These are phyloP conservation scores for Meleagris gallopavo DNA, from an alignment of 2,113 vertebrate genomes.

Conservation along the genomic window DNA sequence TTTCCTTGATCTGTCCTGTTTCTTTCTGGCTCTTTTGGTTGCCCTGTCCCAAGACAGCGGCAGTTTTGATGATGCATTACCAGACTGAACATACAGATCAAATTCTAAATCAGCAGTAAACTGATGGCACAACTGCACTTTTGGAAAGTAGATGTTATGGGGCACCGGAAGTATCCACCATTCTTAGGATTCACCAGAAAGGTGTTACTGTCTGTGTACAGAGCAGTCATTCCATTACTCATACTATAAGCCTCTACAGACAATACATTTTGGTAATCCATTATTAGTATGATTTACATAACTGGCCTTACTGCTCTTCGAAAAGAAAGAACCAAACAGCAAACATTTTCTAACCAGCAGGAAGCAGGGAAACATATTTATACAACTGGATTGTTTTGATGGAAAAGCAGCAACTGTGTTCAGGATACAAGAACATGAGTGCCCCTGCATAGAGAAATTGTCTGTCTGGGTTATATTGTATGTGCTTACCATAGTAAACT, in stretches of 20 bases:
- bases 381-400: neutral
- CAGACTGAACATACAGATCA: fast-evolving
- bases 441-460: neutral
- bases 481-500: neutral
- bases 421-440: neutral
- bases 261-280: neutral
- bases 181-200: neutral
- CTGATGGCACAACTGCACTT: neutral
- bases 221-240: neutral
- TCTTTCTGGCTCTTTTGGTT: neutral
- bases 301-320: neutral
- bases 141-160: neutral
- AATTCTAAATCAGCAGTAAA: neutral
- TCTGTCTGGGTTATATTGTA: neutral
- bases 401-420: neutral
- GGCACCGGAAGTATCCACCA: neutral
- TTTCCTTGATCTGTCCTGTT: neutral
- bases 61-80: neutral
- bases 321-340: neutral
- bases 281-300: fast-evolving
- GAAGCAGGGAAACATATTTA: neutral
- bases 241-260: neutral
- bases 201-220: neutral
- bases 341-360: neutral
- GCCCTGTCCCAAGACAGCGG: neutral